Base-by-base conservation (phyloP, 1,140 invertebrate species). In the Globodera rostochiensis region DNA sequence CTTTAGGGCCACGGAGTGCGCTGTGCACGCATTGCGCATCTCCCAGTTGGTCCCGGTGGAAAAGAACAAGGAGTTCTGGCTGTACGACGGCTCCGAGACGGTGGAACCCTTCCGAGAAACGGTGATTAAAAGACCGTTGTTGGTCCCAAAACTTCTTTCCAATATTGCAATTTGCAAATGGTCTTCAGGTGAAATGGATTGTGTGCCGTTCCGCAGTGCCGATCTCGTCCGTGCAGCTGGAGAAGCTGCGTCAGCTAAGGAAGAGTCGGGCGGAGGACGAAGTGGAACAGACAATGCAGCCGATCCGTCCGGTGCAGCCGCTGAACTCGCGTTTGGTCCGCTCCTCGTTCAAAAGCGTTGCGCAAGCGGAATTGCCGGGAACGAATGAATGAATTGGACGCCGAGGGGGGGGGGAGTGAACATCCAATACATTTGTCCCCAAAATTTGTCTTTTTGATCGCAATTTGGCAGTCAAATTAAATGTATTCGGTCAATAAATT, bases 61-160 rank as follows among this genome's bases (percentile, higher is more conserved):
- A 75, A 89, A 90, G 73, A 86, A 70, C 21, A 89, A 89, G 71
- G 88, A 89, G 75, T 90, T 89, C 76, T 89, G 88, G 88, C 80
- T 87, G 36, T 89, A 90, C 74, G 88, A 89, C 47, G 88, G 88
- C 53, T 87, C 84, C 19, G 88, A 90, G 73, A 89, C 88, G 21
- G 77, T 82, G 64, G 87, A 88, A 25, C 88, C 88, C 46, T 90
- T 80, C 74, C 80, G 88, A n/a, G 88, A 89, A 76, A 84, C 75
- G 47, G 87, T 78, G 25, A 45, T 25, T 8, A 69, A 15, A 77
- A 47, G 53, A 4, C 8, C 36, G 3, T 36, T 36, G 36, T 36
- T 36, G 36, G 36, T 36, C 36, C 36, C 36, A 36, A 36, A 36
- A 36, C 36, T 36, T 36, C 36, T 36, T 36, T 36, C 36, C 36